phyloP scores from a whole-genome alignment of 2,888 invertebrate genomes.

The Callosobruchus maculatus region DNA sequence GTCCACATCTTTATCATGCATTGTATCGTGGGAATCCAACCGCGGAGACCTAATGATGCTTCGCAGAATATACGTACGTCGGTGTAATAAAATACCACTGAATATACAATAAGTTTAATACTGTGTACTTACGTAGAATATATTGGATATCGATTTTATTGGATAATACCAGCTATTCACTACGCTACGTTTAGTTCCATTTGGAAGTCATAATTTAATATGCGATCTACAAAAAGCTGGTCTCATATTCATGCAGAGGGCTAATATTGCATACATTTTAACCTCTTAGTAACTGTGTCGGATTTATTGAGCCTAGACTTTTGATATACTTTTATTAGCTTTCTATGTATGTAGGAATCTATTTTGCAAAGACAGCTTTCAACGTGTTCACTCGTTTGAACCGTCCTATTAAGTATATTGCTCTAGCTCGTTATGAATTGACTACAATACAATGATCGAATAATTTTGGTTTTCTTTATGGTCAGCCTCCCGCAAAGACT shows the following conservation, averaged over 20 bases:
- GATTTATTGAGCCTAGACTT: too few species aligned
- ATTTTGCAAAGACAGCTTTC: too few species aligned
- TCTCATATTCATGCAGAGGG: not conserved
- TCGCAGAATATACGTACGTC: not conserved
- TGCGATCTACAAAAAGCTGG: not conserved
- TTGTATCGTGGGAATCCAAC: too few species aligned
- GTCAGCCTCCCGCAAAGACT: too few species aligned
- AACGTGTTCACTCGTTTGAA: too few species aligned
- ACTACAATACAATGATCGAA: too few species aligned
- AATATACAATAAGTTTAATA: not conserved
- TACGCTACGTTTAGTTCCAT: not conserved
- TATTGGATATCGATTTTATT: not conserved
- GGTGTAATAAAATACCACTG: not conserved
- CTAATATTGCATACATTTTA: not conserved
- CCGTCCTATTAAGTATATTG: too few species aligned
- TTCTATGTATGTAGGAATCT: too few species aligned
- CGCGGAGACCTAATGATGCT: not conserved
- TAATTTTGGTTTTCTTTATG: too few species aligned
- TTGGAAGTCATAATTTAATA: not conserved
- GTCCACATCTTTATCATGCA: too few species aligned
- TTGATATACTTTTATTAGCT: too few species aligned
- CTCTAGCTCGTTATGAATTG: too few species aligned
- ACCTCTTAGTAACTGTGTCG: not conserved
- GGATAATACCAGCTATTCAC: not conserved
- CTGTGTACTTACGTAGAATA: not conserved